Base-by-base conservation (phyloP, 2,113 vertebrate genomes). In the Cryptomyrus ogoouensis region DNA sequence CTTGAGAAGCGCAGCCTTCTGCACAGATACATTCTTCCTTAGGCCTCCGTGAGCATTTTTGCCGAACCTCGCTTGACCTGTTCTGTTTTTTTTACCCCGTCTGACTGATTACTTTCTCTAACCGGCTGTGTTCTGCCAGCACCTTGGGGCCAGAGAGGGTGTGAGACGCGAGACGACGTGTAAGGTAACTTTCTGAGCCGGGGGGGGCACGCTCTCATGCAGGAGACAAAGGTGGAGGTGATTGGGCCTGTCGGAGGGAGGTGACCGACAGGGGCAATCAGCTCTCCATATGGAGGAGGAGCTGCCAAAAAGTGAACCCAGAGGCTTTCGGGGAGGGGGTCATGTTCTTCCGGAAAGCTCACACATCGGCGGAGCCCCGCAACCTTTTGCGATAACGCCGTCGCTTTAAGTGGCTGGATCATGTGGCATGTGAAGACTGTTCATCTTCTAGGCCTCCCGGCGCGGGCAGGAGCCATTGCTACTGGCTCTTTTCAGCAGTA, bases 401-500 rank as follows among this genome's bases (percentile, higher is more conserved):
- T 19, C 6, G 1, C 2, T 3, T n/a, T 47, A 47, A 44, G 6
- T 1, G 9, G 39, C 80, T 21, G 44, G 39, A 42, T 44, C 39
- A 83, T 42, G 39, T 47, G 80, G 3, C 42, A n/a, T 8, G 9
- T 44, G 83, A 84, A 5, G 19, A 10, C 19, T 27, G 9, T n/a
- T 21, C 77, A 44, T 42, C 39, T 42, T 19, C 35, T 19, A 21
- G 2, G 77, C 31, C 3, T 4, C 77, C 52, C 77, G 49, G 56
- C 2, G 44, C 0, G 1, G 24, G 58, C 21, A 21, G 31, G 44
- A 93, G 95, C 93, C 94, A 93, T 94, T 93, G 91, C 74, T 94
- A 92, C 94, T 93, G 91, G 90, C 92, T 89, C 92, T n/a, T 84
- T 94, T 94, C 92, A 83, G 88, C 88, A 92, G 92, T 92, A 93